These are phyloP conservation scores for Hydrocynus forskahlii DNA, from an alignment of 2,797 vertebrate genomes.

Conservation along the genomic window DNA sequence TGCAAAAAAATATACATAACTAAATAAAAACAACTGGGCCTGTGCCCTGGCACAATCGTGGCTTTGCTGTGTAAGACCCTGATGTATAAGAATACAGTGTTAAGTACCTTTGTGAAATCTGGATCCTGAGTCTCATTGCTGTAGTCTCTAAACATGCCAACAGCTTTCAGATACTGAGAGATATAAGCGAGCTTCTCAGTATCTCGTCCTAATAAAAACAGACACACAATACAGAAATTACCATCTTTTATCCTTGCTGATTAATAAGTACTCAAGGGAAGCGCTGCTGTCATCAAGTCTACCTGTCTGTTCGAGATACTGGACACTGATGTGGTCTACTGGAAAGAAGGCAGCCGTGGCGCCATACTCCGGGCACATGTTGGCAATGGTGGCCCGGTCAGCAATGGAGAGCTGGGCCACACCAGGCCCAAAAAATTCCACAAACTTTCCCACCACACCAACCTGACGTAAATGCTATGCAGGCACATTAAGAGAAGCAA, in stretches of 20 bases:
- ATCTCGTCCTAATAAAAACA: conserved; percentile 82
- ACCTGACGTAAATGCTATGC: conserved; percentile 85
- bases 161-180: conserved; percentile 86
- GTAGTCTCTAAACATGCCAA: conserved; percentile 93
- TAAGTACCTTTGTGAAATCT: conserved; percentile 87
- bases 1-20: too few relatives aligned
- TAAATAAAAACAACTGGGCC: too few relatives aligned
- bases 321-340: conserved; percentile 89
- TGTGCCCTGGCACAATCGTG: too few relatives aligned
- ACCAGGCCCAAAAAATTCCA: conserved; percentile 96
- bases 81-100: not conserved
- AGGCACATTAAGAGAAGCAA: not conserved
- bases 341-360: conserved; percentile 96
- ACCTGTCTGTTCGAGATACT: conserved; percentile 94
- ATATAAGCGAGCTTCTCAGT: conserved; percentile 82
- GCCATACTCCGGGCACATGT: conserved; percentile 98
- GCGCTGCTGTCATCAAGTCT: conserved; percentile 7
- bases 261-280: not conserved
- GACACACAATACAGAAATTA: not conserved
- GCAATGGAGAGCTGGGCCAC: conserved; percentile 94
- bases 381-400: conserved; percentile 95
- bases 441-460: conserved; percentile 96
- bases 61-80: too few relatives aligned
- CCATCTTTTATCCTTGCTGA: not conserved
- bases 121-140: conserved; percentile 86